Evolutionary conservation across 2,113 vertebrate genomes (phyloP).

Genomic region (Corythornis vintsioides): DNA sequence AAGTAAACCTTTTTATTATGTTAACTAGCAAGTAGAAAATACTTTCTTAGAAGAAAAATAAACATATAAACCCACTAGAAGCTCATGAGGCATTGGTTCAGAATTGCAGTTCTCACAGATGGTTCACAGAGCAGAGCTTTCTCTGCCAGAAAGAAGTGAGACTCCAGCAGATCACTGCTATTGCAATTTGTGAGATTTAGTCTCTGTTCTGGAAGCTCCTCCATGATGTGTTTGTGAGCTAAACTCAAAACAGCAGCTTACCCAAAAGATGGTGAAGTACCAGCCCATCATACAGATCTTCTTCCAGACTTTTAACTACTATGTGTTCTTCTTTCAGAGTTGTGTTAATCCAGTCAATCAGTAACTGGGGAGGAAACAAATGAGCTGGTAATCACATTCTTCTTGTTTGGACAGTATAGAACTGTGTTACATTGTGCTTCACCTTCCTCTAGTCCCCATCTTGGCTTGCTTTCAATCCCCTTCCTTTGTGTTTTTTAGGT

Average conservation of each 20-base stretch:
- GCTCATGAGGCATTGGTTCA: neutral
- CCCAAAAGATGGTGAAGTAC: conserved; percentile 92
- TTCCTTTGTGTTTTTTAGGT: neutral
- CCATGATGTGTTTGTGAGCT: neutral
- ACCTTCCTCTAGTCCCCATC: neutral
- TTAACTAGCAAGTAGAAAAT: neutral
- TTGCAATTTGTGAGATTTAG: accelerated
- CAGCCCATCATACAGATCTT: conserved; percentile 92
- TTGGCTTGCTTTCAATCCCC: neutral
- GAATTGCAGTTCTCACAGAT: neutral
- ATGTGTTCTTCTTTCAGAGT: conserved; percentile 87
- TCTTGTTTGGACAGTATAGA: neutral
- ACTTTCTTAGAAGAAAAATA: neutral
- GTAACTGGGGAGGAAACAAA: conserved; percentile 66
- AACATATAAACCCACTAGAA: neutral
- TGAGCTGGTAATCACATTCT: neutral
- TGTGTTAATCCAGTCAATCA: conserved; percentile 89
- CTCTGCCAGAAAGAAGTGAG: accelerated
- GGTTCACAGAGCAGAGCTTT: neutral
- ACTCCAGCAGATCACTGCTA: neutral
- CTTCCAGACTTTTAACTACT: conserved; percentile 87
- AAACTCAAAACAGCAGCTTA: conserved; percentile 66
- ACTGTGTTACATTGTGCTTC: neutral
- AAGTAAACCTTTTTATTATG: neutral
- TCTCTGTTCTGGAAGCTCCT: neutral